phyloP scores from a whole-genome alignment of 2,888 invertebrate genomes.

The Coenonympha glycerion region DNA sequence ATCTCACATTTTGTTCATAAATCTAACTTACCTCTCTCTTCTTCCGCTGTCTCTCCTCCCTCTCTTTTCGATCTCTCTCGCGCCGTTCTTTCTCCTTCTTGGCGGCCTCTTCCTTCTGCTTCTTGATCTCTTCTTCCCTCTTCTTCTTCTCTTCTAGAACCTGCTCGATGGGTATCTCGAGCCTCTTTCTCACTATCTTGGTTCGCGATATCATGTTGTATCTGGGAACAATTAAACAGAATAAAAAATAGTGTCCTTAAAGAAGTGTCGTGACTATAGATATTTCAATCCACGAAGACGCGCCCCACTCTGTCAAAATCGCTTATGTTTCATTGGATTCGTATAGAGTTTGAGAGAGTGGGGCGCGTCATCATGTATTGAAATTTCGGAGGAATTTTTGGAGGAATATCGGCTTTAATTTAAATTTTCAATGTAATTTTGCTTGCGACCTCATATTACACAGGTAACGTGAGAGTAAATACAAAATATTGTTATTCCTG shows the following conservation, averaged over 20 bases:
- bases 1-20: too few species aligned
- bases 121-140: conserved; percentile 49
- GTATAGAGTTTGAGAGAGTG: too few species aligned
- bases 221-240: conserved; percentile 32
- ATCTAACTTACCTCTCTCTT: conserved; percentile 58
- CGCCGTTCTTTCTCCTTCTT: conserved; percentile 42
- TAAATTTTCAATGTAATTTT: conserved; percentile 39
- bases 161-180: conserved; percentile 64
- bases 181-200: conserved; percentile 55
- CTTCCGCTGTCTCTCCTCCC: conserved; percentile 58
- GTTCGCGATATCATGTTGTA: conserved; percentile 68
- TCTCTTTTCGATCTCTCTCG: conserved; percentile 47
- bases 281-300: too few species aligned
- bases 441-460: conserved; percentile 44
- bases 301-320: too few species aligned
- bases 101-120: conserved; percentile 48
- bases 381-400: too few species aligned
- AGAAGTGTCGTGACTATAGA: too few species aligned
- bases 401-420: too few species aligned
- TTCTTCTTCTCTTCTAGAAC: conserved; percentile 61
- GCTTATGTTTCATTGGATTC: too few species aligned
- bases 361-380: too few species aligned
- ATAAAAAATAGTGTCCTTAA: not conserved
- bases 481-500: conserved; percentile 50
- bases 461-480: conserved; percentile 44